Base-by-base conservation (phyloP, 2,888 invertebrate species). In the Bombylius discolor region DNA sequence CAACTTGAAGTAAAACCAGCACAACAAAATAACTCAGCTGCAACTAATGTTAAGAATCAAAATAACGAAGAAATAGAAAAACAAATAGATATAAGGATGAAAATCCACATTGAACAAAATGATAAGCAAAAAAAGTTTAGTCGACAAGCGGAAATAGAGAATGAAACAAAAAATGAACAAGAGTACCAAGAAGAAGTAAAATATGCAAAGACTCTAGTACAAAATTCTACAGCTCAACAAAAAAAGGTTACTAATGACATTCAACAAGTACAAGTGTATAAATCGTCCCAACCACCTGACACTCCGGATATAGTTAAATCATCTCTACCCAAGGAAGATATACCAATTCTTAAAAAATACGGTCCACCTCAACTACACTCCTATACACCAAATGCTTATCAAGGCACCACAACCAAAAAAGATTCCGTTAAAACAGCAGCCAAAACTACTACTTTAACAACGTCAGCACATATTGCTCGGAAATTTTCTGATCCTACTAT, bases 301-400 rank as follows among this genome's bases (percentile, higher is more conserved):
- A 72, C 72, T 1, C 72, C 72, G 4, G 72, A 72, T 33, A 73
- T 72, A 14, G 72, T 72, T 0, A 72, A 72, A 56, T 72, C 72
- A 0, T 72, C 72, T 45, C 63, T 72, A 34, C 67, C 69, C 14
- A 71, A 71, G 56, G 68, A 72, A n/a, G 64, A 64, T 49, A 64
- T 68, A 9, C 73, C 73, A 0, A 64, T 73, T 45, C 56, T 72
- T 1, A 73, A 73, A 57, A 73, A 73, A 55, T 73, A 71, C 36
- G 72, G 72, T 1, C 72, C 72, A 32, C 69, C 72, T 0, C 73
- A 72, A 58, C 63, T 71, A 5, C 72, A 73, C 59, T 68, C 68
- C 42, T 73, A 73, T 49, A 64, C 69, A 56, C 72, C 72, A 13
- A 73, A 73, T 58, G 64, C 73, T 0, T 73, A 73, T 49, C 71